phyloP scores from a whole-genome alignment of 2,888 invertebrate genomes.

The Cantharis flavilabris region DNA sequence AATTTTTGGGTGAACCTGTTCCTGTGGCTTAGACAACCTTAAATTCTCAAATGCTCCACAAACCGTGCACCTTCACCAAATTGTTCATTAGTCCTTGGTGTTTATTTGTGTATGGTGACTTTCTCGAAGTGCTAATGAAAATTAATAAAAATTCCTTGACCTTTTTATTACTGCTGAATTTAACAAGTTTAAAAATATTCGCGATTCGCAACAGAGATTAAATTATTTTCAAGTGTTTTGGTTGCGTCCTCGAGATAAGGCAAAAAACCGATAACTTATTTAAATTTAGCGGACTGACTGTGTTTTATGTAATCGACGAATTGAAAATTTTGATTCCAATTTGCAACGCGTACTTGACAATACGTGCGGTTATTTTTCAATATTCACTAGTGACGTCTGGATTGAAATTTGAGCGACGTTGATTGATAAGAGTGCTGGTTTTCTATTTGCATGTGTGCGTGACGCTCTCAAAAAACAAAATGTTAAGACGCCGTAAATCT shows the following conservation, averaged over 20 bases:
- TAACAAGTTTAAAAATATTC: not conserved
- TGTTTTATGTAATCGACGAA: not conserved
- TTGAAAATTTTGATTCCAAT: not conserved
- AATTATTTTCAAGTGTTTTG: not conserved
- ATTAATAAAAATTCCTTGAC: not conserved
- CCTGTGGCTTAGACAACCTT: not conserved
- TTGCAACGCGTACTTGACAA: not conserved
- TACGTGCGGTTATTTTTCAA: not conserved
- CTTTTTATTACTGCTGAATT: not conserved
- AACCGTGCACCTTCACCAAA: not conserved
- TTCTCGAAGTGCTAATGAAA: not conserved
- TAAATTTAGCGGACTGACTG: not conserved
- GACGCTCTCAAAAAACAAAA: not conserved
- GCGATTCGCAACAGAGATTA: not conserved
- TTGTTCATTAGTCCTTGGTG: not conserved
- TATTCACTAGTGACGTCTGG: not conserved
- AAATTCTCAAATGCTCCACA: not conserved
- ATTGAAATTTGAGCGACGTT: not conserved
- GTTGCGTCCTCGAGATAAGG: not conserved
- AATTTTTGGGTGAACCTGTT: not conserved
- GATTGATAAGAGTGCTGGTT: not conserved
- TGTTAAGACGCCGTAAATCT: constrained; percentile 39
- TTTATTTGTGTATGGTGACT: not conserved
- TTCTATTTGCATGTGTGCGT: not conserved
- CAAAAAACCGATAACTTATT: not conserved